These are phyloP conservation scores for Paramormyrops hopkinsi DNA, from an alignment of 2,797 vertebrate species.

Conservation along the genomic window DNA sequence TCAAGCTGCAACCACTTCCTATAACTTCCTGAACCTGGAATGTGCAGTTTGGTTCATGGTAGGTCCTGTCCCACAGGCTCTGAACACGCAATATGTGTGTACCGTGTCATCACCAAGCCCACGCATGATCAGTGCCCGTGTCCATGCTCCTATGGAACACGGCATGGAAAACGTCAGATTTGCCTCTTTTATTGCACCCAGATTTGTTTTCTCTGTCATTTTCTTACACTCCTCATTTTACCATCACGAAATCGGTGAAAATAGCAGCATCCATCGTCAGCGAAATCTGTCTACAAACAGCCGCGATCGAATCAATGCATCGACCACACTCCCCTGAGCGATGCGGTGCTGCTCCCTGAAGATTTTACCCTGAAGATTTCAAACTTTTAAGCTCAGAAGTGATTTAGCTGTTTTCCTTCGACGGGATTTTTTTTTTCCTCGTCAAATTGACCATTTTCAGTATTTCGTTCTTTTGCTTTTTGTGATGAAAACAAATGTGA, in stretches of 20 bases:
- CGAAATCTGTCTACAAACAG: background rate
- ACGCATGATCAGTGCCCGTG: background rate
- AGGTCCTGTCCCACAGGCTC: background rate
- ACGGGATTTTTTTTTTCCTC: conserved; percentile 47
- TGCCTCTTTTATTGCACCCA: background rate
- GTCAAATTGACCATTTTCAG: conserved; percentile 50
- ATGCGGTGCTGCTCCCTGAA: conserved; percentile 35
- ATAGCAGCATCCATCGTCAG: background rate
- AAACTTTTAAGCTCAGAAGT: conserved; percentile 33
- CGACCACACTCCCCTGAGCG: background rate
- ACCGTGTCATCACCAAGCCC: background rate
- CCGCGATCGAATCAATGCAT: background rate
- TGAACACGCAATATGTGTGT: background rate
- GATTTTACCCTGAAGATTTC: conserved; percentile 39
- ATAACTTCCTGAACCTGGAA: background rate
- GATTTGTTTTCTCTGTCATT: background rate
- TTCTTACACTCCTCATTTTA: background rate
- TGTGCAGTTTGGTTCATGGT: background rate
- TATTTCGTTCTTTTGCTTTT: conserved; percentile 45
- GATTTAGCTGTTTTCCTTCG: conserved; percentile 53
- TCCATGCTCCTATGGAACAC: background rate
- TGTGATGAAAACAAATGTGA: conserved; percentile 57
- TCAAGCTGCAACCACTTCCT: background rate
- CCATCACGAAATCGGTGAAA: background rate
- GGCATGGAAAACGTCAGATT: background rate